Conservation (phyloP, 1,140 invertebrate species). For the Gryon sp. region DNA sequence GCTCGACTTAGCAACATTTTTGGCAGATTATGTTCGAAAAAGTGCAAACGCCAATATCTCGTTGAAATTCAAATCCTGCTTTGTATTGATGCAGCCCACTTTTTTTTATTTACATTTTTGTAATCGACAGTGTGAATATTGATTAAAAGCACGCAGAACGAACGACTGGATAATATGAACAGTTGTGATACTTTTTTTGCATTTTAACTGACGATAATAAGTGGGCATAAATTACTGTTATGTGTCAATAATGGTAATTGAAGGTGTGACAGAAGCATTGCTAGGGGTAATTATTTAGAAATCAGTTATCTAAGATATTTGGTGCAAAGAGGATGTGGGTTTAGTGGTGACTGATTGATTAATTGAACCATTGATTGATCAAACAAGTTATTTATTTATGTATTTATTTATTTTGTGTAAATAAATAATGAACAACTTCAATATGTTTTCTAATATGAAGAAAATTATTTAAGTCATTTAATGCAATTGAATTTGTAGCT, state of each 20-base stretch:
- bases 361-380: too few relatives aligned
- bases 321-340: neutral
- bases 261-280: neutral
- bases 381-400: too few relatives aligned
- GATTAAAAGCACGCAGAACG: neutral
- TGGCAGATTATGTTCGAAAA: constrained; percentile 12
- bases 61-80: constrained; percentile 17
- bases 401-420: too few relatives aligned
- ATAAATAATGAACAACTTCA: too few relatives aligned
- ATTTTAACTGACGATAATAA: constrained; percentile 14
- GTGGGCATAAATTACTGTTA: constrained; percentile 19
- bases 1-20: constrained; percentile 15
- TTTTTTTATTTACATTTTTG: neutral
- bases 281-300: constrained; percentile 10
- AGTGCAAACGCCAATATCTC: constrained; percentile 16
- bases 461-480: too few relatives aligned
- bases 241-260: constrained; percentile 17
- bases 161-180: constrained; percentile 1
- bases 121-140: constrained; percentile 17
- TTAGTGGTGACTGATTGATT: too few relatives aligned
- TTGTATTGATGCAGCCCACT: constrained; percentile 19
- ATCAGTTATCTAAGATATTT: constrained; percentile 1
- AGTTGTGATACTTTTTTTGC: constrained; percentile 22
- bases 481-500: too few relatives aligned
- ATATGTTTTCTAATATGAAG: too few relatives aligned